A percentile compares a stretch with the other conserved stretches of the same genome.
Evolutionary conservation across 2,888 invertebrate genomes (phyloP).

Genomic region (Agrotis ipsilon): DNA sequence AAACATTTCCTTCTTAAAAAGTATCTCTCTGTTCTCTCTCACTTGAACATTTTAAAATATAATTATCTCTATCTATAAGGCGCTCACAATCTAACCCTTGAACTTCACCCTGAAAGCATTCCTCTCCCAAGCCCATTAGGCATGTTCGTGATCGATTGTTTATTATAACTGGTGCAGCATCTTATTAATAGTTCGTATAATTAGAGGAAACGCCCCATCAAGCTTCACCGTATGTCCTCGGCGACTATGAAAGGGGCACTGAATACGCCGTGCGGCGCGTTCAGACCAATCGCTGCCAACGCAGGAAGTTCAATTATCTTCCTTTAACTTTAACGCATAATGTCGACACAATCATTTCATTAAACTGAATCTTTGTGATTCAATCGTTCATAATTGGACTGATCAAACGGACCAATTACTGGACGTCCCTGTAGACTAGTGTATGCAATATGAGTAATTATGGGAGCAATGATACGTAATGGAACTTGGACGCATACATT

Average conservation of each 20-base stretch:
- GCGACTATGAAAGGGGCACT: slow-evolving; percentile 84
- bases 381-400: slow-evolving; percentile 84
- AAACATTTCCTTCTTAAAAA: slow-evolving; percentile 13
- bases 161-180: slow-evolving; percentile 73
- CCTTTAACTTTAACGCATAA: slow-evolving; percentile 88
- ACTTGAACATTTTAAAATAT: slow-evolving; percentile 32
- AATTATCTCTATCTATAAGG: slow-evolving; percentile 29
- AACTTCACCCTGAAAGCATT: slow-evolving; percentile 63
- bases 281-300: slow-evolving; percentile 83
- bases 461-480: slow-evolving; percentile 54
- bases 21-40: slow-evolving; percentile 16
- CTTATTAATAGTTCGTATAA: slow-evolving; percentile 90
- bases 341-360: slow-evolving; percentile 90
- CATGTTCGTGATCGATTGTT: slow-evolving; percentile 82
- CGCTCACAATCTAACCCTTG: slow-evolving; percentile 55
- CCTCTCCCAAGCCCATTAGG: slow-evolving; percentile 77
- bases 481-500: slow-evolving; percentile 54
- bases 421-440: slow-evolving; percentile 63
- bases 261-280: slow-evolving; percentile 73
- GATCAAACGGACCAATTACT: slow-evolving; percentile 83
- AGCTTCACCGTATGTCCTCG: slow-evolving; percentile 78
- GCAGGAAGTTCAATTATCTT: slow-evolving; percentile 91
- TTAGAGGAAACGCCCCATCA: slow-evolving; percentile 90
- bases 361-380: slow-evolving; percentile 86
- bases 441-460: slow-evolving; percentile 61